Base-by-base conservation (phyloP, 2,113 vertebrate species). In the Ivindomyrus marchei region DNA sequence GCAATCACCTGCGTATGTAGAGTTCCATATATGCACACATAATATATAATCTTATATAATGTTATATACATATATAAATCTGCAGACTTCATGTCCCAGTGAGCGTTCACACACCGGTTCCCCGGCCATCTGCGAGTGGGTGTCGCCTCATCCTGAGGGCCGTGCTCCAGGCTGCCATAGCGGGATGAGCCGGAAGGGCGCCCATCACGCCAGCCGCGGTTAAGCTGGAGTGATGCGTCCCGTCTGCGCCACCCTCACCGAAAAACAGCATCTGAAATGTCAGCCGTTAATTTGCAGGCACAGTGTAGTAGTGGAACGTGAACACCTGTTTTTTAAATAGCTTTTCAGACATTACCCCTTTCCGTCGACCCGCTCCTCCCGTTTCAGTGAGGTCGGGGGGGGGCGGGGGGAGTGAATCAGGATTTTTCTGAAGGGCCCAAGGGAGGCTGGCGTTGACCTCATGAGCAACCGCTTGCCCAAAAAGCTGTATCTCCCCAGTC, bases 321-420 rank as follows among this genome's bases (percentile, higher is more conserved):
- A 93, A 93, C 94, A 95, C 94, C 94, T 96, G 95, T 93, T 94
- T 91, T 89, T 24, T 88, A 31, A 89, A 94, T 77, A 36, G 93
- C 62, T 91, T 93, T 91, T 47, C 83, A 42, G 52, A 47, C 92
- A 93, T 93, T 92, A 94, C 94, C 93, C 94, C 85, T 92, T 91
- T 92, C 92, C 90, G 45, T 83, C 92, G 92, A 92, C 91, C 94
- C 94, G 94, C 93, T 94, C 94, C 94, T 91, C 93, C 93, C 90
- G 92, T 95, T 31, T 93, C 92, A 94, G 93, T 94, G 94, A 94
- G 91, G 91, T 93, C 92, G 90, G 91, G 62, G 24, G 36, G 36
- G 36, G 36, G 50, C 0, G 1, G 15, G 36, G 74, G 36, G 13
- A 19, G 4, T 36, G 74, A 80, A 42, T 42, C 36, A 17, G 31